Evolutionary conservation across 2,888 invertebrate genomes (phyloP).

Genomic region (Dasypolia templi): DNA sequence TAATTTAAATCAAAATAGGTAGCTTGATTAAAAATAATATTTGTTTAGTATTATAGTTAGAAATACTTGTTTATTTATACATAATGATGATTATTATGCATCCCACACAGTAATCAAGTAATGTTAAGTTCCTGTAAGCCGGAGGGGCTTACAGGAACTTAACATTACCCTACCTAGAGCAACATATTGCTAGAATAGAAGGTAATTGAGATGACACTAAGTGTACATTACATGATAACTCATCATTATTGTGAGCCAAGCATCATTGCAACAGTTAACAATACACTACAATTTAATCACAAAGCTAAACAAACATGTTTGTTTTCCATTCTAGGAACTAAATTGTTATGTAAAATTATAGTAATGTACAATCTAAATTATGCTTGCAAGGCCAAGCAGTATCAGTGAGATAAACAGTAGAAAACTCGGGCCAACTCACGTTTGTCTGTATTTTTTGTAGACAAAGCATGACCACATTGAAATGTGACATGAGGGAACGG

Average conservation of each 20-base stretch:
- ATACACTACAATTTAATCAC: slow-evolving; percentile 29
- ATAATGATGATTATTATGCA: background rate
- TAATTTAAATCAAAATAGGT: slow-evolving; percentile 1
- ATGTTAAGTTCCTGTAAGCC: background rate
- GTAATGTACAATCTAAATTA: slow-evolving; percentile 54
- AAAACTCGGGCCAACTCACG: slow-evolving; percentile 32
- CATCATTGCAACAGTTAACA: slow-evolving; percentile 20
- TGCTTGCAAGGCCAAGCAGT: slow-evolving; percentile 60
- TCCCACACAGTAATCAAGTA: background rate
- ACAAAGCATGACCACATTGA: slow-evolving; percentile 65
- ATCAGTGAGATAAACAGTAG: slow-evolving; percentile 29
- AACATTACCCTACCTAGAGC: no score
- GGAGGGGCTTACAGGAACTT: no score
- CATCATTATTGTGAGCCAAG: slow-evolving; percentile 10
- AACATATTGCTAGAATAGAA: background rate
- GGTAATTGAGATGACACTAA: slow-evolving; percentile 1
- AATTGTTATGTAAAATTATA: slow-evolving; percentile 63
- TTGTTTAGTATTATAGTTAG: background rate
- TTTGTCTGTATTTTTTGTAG: slow-evolving; percentile 29
- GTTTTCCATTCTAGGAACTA: slow-evolving; percentile 37
- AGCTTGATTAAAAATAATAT: background rate
- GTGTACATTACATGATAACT: background rate
- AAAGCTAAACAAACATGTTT: slow-evolving; percentile 20
- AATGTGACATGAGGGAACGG: slow-evolving; percentile 61
- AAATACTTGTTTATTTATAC: no score